Base-by-base conservation (phyloP, 2,888 invertebrate species). In the Tachina lurida region DNA sequence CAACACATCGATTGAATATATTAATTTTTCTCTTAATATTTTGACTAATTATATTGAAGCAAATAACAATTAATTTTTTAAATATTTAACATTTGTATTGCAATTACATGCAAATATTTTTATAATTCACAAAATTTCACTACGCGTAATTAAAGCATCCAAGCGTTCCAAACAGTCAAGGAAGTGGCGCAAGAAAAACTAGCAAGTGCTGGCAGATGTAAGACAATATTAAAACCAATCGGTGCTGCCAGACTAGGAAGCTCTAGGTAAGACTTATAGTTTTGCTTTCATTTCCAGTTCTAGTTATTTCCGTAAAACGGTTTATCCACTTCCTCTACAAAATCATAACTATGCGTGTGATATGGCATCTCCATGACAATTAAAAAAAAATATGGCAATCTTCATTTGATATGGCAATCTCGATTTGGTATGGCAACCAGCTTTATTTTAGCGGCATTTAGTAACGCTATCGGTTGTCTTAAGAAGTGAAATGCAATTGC, bases 131-230 rank as follows among this genome's bases (percentile, higher is more conserved):
- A 31, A 31, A 7, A 31, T 31, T 31, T 31, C 31, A 31, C 31
- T 49, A 13, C 15, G 49, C 8, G 31, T 49, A 7, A 49, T 15
- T 56, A 19, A 3, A 12, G 9, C 10, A 62, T 10, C 41, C 62
- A 43, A n/a, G n/a, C n/a, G n/a, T n/a, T n/a, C n/a, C n/a, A n/a
- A 62, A 10, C 31, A 41, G 41, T 17, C 41, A 17, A 41, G 41
- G 62, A 62, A 62, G 41, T 41, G 62, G 62, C 62, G 62, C 62
- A 43, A 62, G 2, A 39, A 68, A 68, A 19, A 10, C 49, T 49
- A 7, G n/a, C 13, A 15, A 49, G 15, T 49, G 7, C n/a, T 49
- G n/a, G n/a, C 49, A 49, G 49, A 15, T 49, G 12, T 49, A 5
- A 3, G 1, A 31, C 7, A 31, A 7, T 31, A 31, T 31, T 31